Conservation (phyloP, 2,113 vertebrate genomes). For the Xenus cinereus region DNA sequence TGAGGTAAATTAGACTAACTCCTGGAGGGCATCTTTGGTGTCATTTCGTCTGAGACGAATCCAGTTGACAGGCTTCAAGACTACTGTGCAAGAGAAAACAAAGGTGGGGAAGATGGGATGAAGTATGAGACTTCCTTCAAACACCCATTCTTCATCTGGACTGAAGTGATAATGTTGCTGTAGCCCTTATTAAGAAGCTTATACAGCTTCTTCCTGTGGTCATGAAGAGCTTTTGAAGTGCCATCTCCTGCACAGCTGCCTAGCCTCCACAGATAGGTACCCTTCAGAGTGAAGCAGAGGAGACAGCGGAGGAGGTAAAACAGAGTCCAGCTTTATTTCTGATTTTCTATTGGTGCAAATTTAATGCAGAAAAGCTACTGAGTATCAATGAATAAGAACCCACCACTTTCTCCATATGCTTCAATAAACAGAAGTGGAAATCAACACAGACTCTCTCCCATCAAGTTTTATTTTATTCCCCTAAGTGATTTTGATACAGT, state of each 20-base stretch:
- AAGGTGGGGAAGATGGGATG: not conserved
- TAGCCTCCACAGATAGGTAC: not conserved
- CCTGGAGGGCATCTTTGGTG: not conserved
- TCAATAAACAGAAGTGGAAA: not conserved
- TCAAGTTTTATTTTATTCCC: not conserved
- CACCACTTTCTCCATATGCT: fast-evolving
- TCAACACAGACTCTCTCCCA: not conserved
- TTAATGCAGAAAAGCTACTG: not conserved
- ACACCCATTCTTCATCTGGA: not conserved
- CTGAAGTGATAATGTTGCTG: not conserved
- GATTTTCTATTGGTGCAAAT: not conserved
- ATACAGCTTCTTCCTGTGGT: too few relatives aligned
- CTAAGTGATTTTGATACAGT: not conserved
- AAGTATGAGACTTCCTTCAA: not conserved
- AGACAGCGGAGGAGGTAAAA: not conserved
- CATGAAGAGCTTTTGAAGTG: not conserved
- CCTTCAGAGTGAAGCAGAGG: not conserved
- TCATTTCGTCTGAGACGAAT: not conserved
- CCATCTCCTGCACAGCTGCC: not conserved
- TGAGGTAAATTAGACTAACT: not conserved
- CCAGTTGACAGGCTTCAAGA: not conserved
- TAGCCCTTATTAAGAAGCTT: not conserved
- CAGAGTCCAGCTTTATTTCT: not conserved
- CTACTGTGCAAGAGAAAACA: not conserved
- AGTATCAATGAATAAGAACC: not conserved